Percentiles rank a stretch among this genome's conserved stretches.
phyloP scores from a whole-genome alignment of 2,797 vertebrate species.

The Saxicola maurus region DNA sequence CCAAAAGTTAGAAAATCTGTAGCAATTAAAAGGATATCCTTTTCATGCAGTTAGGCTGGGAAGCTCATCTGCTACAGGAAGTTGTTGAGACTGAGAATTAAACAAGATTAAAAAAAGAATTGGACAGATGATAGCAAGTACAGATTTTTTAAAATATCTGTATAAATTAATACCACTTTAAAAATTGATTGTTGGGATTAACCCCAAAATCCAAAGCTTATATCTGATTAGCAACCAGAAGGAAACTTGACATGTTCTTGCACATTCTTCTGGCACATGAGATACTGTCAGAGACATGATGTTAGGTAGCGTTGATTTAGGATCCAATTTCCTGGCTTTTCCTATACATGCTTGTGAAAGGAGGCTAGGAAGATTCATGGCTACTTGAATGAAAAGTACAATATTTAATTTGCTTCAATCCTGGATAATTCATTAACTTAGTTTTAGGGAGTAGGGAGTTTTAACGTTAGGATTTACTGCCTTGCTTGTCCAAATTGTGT shows the following conservation, averaged over 20 bases:
- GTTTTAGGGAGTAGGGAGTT: neutral
- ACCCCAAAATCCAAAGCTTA: neutral
- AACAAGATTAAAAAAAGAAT: conserved; percentile 31
- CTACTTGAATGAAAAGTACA: neutral
- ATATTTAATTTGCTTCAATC: neutral
- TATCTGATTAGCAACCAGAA: conserved; percentile 27
- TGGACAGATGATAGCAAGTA: neutral
- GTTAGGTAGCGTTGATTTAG: neutral
- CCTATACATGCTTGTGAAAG: neutral
- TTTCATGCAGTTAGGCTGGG: neutral
- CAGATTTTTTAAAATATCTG: conserved; percentile 9
- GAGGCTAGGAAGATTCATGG: neutral
- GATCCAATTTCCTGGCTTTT: neutral
- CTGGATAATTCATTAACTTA: neutral
- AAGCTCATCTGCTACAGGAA: conserved; percentile 35
- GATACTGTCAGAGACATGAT: neutral
- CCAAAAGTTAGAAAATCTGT: conserved; percentile 1
- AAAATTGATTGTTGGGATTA: conserved; percentile 9
- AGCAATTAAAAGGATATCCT: conserved; percentile 12
- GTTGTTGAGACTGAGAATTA: conserved; percentile 37
- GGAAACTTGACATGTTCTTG: neutral
- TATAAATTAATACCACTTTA: neutral
- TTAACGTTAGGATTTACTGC: neutral
- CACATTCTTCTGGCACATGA: conserved; percentile 1
- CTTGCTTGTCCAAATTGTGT: neutral